Percentiles rank a stretch among this genome's conserved stretches.
Conservation (phyloP, 2,888 invertebrate species). For the Heteropelma amictum region DNA sequence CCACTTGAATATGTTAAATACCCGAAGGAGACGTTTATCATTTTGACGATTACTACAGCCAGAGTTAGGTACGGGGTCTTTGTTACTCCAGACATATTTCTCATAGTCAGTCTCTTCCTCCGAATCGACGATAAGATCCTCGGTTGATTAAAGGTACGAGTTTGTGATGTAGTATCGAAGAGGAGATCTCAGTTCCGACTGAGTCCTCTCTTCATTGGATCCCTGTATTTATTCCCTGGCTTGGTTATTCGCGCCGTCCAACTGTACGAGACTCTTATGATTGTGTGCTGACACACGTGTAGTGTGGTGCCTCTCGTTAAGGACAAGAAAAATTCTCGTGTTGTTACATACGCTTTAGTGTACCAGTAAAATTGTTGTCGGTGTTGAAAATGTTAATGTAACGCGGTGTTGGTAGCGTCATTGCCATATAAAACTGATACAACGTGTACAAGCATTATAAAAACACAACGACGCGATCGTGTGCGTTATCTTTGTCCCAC, state of each 20-base stretch:
- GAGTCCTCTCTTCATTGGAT: slow-evolving; percentile 40
- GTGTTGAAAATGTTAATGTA: background rate
- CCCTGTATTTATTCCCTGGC: slow-evolving; percentile 49
- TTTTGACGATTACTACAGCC: slow-evolving; percentile 9
- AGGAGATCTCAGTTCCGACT: slow-evolving; percentile 44
- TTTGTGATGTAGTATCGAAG: slow-evolving; percentile 11
- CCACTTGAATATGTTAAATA: slow-evolving; percentile 25
- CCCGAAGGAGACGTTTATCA: slow-evolving; percentile 50
- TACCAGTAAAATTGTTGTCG: background rate
- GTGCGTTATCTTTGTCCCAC: slow-evolving; percentile 3
- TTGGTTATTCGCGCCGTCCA: slow-evolving; percentile 23
- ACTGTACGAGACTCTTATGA: slow-evolving; percentile 10
- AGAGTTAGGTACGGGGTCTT: slow-evolving; percentile 12
- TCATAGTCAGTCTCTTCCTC: background rate
- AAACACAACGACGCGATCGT: background rate
- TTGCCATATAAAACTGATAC: slow-evolving; percentile 36
- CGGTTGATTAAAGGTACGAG: background rate
- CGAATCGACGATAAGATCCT: background rate
- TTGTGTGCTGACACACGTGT: slow-evolving; percentile 36
- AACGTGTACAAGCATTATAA: background rate
- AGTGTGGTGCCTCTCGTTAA: background rate
- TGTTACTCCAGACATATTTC: slow-evolving; percentile 20
- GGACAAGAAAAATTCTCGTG: slow-evolving; percentile 1
- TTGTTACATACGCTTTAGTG: background rate
- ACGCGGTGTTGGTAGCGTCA: slow-evolving; percentile 6